These are phyloP conservation scores for Cyanoramphus novaezelandiae DNA, from an alignment of 2,113 vertebrate species.

Conservation along the genomic window DNA sequence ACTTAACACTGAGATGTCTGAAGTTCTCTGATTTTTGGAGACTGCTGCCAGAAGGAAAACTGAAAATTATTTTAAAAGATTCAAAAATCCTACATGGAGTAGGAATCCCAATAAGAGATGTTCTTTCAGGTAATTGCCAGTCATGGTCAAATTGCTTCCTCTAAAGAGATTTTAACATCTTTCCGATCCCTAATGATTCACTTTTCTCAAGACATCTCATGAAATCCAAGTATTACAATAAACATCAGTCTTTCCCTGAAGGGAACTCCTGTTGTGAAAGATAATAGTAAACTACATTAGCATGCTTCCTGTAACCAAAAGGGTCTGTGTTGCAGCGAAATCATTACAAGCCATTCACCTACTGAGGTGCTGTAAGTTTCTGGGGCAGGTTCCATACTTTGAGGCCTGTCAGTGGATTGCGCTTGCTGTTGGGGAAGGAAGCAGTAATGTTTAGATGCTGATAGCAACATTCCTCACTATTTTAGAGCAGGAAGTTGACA, in stretches of 20 bases:
- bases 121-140: not conserved
- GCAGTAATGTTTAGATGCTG: slow-evolving; percentile 44
- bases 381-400: not conserved
- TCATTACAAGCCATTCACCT: slow-evolving; percentile 1
- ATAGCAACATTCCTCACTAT: slow-evolving; percentile 15
- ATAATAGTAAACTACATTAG: slow-evolving; percentile 18
- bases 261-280: slow-evolving; percentile 44
- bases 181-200: not conserved
- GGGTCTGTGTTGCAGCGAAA: not conserved
- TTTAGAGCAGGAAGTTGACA: not conserved
- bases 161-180: not conserved
- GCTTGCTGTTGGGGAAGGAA: slow-evolving; percentile 33
- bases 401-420: not conserved
- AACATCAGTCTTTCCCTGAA: slow-evolving; percentile 8
- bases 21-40: not conserved
- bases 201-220: not conserved
- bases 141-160: not conserved
- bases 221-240: not conserved
- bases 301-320: slow-evolving; percentile 7
- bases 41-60: slow-evolving; percentile 13
- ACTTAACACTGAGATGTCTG: not conserved
- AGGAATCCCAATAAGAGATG: not conserved
- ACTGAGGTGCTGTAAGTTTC: not conserved
- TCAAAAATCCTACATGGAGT: not conserved
- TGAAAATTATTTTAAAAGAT: not conserved